Base-by-base conservation (phyloP, 2,888 invertebrate species). In the Stomorhina lunata region DNA sequence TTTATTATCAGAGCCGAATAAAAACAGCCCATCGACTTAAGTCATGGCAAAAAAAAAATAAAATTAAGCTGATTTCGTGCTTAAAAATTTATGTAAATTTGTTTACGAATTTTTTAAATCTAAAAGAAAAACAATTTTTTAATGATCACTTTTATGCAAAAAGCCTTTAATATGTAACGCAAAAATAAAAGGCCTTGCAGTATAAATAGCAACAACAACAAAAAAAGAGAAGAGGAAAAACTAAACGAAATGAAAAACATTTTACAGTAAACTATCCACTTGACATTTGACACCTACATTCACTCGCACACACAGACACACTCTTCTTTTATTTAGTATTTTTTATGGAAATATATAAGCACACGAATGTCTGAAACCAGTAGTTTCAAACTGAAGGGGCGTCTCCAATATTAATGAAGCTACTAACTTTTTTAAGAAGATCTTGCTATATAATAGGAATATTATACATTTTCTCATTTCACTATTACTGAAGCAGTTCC, bases 261-360 rank as follows among this genome's bases (percentile, higher is more conserved):
- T 76, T 80, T 69, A 59, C 69, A 50, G 69, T 76, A 76, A 80
- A 76, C 76, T 80, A 69, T 80, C 69, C 76, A 69, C 80, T 80
- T 80, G 76, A 80, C 80, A 80, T 69, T 76, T 80, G 80, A 65
- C 80, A 80, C 80, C 69, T 80, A 80, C 69, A 32, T 37, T 55
- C 15, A 65, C 61, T 10, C n/a, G 10, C 20, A 57, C 45, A n/a
- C n/a, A 71, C 25, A 72, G 32, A 65, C 72, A 50, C 37, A 61
- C 20, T 61, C 12, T 34, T 34, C 50, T 20, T 34, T 22, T 4
- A 20, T 65, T 53, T 50, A 45, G 32, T 34, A 45, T 22, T 61
- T 10, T 59, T 12, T 25, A 27, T 48, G 48, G 6, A 25, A 17
- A 29, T 12, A 1, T 6, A 45, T 48, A 22, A n/a, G n/a, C n/a